These are phyloP conservation scores for Anoura caudifer DNA, from an alignment of 2,113 vertebrate species.

Conservation along the genomic window DNA sequence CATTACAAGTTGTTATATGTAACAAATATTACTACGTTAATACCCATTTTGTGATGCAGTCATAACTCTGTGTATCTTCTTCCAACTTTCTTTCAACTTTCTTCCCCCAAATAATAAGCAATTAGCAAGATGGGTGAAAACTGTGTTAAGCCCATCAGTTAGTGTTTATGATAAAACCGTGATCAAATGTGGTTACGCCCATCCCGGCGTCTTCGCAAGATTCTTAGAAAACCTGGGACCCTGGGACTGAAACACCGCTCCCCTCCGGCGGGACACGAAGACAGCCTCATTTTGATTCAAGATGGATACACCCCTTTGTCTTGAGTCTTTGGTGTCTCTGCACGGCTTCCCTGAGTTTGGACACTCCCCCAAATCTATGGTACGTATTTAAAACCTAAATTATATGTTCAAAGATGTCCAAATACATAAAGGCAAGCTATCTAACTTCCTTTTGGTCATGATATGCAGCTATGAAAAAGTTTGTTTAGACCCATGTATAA, in stretches of 20 bases:
- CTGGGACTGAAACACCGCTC: slow-evolving; percentile 53
- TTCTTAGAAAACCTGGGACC: slow-evolving; percentile 66
- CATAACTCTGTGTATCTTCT: background rate
- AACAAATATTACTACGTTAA: background rate
- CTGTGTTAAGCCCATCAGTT: slow-evolving; percentile 41
- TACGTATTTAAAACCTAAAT: slow-evolving; percentile 68
- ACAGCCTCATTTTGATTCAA: slow-evolving; percentile 75
- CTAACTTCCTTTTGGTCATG: slow-evolving; percentile 48
- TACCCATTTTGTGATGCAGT: background rate
- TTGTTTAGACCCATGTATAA: background rate
- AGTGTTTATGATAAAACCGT: slow-evolving; percentile 70
- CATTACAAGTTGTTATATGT: background rate
- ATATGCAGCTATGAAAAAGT: slow-evolving; percentile 10
- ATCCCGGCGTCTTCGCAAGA: slow-evolving; percentile 67
- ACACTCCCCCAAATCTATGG: slow-evolving; percentile 58
- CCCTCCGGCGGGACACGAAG: slow-evolving; percentile 74
- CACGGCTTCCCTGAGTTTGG: slow-evolving; percentile 76
- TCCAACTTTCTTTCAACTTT: slow-evolving; percentile 54
- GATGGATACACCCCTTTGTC: slow-evolving; percentile 71
- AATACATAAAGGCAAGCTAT: slow-evolving; percentile 43
- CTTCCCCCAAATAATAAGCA: slow-evolving; percentile 40
- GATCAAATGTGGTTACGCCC: slow-evolving; percentile 60
- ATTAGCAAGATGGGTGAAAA: slow-evolving; percentile 57
- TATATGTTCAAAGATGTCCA: slow-evolving; percentile 46
- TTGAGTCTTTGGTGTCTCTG: slow-evolving; percentile 74